Conservation (phyloP, 2,113 vertebrate species). For the Triplophysa siluroides region DNA sequence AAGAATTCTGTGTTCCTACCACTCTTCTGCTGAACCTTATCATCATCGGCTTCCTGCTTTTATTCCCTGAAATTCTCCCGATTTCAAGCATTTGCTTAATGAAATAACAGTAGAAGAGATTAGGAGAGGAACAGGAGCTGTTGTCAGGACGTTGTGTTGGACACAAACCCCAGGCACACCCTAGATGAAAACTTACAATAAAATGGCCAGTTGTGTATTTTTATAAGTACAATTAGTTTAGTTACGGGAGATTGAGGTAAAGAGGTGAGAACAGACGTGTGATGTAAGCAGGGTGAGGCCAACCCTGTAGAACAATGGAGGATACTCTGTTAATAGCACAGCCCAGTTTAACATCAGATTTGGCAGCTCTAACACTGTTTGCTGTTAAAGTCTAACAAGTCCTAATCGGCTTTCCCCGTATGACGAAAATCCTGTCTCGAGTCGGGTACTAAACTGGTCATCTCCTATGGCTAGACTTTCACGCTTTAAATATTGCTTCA, state of each 20-base stretch:
- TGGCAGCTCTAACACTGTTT: conserved; percentile 10
- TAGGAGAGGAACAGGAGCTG: neutral
- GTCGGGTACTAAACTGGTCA: neutral
- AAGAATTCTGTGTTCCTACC: neutral
- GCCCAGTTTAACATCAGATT: conserved; percentile 28
- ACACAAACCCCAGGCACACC: neutral
- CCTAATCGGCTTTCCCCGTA: conserved; percentile 15
- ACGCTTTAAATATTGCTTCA: no score
- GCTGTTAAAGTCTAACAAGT: conserved; percentile 13
- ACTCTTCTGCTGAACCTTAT: conserved; percentile 26
- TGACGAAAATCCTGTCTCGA: conserved; percentile 14
- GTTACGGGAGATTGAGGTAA: conserved; percentile 25
- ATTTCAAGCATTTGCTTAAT: neutral
- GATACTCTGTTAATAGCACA: conserved; percentile 12
- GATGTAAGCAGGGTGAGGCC: conserved; percentile 11
- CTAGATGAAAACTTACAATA: conserved; percentile 8
- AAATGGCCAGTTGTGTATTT: neutral
- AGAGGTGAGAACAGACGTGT: conserved; percentile 53
- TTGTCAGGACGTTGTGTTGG: neutral
- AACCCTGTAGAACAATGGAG: conserved; percentile 34
- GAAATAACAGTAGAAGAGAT: neutral
- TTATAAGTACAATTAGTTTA: conserved; percentile 16
- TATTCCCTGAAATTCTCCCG: neutral
- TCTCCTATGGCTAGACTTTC: neutral
- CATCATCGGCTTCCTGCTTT: conserved; percentile 39